Evolutionary conservation across 2,888 invertebrate genomes (phyloP), one percentile per base, ranked within the genome.

Genomic region (Troides oblongomaculatus): DNA sequence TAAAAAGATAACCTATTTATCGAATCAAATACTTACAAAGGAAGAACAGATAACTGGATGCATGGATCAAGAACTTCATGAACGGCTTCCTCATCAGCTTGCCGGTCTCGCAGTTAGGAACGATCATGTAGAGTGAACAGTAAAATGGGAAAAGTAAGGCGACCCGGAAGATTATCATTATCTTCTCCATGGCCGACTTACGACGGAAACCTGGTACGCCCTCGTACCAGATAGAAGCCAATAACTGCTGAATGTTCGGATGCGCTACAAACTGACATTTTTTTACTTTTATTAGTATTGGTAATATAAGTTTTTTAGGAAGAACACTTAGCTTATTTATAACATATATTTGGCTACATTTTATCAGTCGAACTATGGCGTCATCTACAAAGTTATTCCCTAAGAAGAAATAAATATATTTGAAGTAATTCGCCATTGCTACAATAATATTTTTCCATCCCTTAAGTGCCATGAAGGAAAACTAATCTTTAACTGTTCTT

Each of bases 21-120:
- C n/a, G 18, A 56, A 56, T 21, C 50, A 25, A 65, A 69, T 75
- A 95, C 97, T 96, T 89, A 99, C 99, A 93, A 72, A 99, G 93
- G 86, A 99, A 99, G 90, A 97, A 97, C 74, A 98, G 90, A 84
- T 99, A 99, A 18, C 98, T 98, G 0, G 98, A 96, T 10, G 98
- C 98, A 82, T 99, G 98, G 67, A 97, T 96, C 80, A 99, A 94
- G 86, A 99, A 99, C 90, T 99, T 99, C 96, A 99, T 97, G 84
- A 99, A 99, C 0, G 99, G 99, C 84, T 97, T 97, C 75, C 97
- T 94, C 95, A 98, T 96, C 43, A 98, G 93, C 77, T 94, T 95
- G 0, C 98, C 98, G 10, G 95, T 94, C 6, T 93, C 90, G 64
- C 97, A 96, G 80, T 96, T 95, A 0, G 99, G 99, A 0, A 96